These are phyloP conservation scores for Ochotona princeps DNA, from an alignment of 2,113 vertebrate genomes.

Conservation along the genomic window DNA sequence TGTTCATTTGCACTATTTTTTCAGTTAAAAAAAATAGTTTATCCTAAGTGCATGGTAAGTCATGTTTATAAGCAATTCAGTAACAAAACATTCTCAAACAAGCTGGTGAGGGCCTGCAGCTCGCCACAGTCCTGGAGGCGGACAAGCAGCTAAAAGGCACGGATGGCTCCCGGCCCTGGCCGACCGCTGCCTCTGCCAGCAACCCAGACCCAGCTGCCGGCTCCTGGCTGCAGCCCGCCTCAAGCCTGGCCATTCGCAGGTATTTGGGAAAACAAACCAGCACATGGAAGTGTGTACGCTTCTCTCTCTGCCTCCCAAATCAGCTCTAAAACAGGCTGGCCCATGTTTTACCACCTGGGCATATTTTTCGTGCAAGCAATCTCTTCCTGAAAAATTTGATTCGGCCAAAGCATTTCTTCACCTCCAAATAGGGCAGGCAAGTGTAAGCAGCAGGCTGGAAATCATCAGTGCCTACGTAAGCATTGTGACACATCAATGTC, in stretches of 20 bases:
- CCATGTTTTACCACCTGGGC: slow-evolving; percentile 21
- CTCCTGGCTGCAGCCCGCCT: too few species aligned
- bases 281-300: too few species aligned
- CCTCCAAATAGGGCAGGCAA: neutral
- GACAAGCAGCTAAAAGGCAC: too few species aligned
- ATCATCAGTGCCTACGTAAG: neutral
- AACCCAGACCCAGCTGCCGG: too few species aligned
- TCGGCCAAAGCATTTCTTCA: slow-evolving; percentile 17
- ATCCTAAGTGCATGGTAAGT: neutral
- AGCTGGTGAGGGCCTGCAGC: neutral
- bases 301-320: too few species aligned
- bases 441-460: slow-evolving; percentile 36
- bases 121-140: too few species aligned
- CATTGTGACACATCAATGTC: neutral
- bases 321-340: neutral
- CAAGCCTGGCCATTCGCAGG: too few species aligned
- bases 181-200: too few species aligned
- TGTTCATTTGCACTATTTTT: neutral
- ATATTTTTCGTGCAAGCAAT: neutral
- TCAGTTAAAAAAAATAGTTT: neutral
- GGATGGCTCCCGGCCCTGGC: too few species aligned
- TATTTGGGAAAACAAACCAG: too few species aligned
- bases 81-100: neutral
- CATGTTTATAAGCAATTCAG: neutral
- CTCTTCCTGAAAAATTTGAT: slow-evolving; percentile 2